A percentile compares a stretch with the other conserved stretches of the same genome.
Conservation (phyloP, 2,888 invertebrate species). For the Sabatieria punctata region DNA sequence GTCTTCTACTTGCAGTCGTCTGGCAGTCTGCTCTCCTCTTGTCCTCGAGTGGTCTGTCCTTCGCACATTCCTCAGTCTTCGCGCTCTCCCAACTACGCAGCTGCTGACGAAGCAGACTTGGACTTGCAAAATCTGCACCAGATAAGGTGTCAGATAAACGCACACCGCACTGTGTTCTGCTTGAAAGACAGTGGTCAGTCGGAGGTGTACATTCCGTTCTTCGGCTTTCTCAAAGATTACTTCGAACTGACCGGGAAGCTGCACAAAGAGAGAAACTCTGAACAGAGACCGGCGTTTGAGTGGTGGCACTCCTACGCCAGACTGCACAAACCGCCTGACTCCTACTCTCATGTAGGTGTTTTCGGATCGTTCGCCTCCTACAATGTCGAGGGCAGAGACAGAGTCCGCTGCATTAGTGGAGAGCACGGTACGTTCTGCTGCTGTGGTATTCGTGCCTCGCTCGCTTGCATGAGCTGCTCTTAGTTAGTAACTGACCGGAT, state of each 20-base stretch:
- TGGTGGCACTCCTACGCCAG: constrained; percentile 21
- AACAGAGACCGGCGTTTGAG: constrained; percentile 17
- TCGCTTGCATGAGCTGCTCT: too few species aligned
- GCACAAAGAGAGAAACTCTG: not conserved
- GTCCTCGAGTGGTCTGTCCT: too few species aligned
- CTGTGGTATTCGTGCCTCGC: too few species aligned
- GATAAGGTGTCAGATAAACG: not conserved
- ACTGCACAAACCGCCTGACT: constrained; percentile 16
- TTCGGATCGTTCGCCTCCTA: constrained; percentile 96
- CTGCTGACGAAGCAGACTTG: too few species aligned
- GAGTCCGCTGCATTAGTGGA: constrained; percentile 88
- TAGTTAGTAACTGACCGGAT: too few species aligned
- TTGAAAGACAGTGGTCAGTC: constrained; percentile 13
- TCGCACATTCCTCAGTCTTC: too few species aligned
- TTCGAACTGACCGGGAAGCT: not conserved
- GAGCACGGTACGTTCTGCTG: constrained; percentile 48
- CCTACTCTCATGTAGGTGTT: constrained; percentile 67
- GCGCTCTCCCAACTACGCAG: too few species aligned
- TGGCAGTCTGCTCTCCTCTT: too few species aligned
- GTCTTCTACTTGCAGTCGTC: too few species aligned
- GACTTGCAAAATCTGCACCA: too few species aligned
- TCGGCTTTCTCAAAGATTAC: not conserved
- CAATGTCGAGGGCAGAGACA: constrained; percentile 83
- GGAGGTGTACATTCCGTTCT: constrained; percentile 22
- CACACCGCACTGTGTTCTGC: constrained; percentile 8